Conservation (phyloP, 2,888 invertebrate species). For the Bombylius major region DNA sequence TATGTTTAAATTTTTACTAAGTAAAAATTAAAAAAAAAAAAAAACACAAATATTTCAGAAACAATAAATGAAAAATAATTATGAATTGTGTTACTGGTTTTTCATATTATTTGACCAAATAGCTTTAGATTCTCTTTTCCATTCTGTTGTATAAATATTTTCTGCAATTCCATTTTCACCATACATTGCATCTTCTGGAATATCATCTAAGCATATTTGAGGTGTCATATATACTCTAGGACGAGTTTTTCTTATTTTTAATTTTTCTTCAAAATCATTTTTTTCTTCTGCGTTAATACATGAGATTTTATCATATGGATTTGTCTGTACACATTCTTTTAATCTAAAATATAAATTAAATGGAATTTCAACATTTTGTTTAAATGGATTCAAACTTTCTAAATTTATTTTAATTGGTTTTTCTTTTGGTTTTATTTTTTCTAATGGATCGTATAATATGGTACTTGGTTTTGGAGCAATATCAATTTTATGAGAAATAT, state of each 20-base stretch:
- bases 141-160: conserved; percentile 17
- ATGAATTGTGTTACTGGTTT: too few relatives aligned
- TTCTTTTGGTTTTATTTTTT: not conserved
- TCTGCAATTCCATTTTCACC: conserved; percentile 11
- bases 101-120: not conserved
- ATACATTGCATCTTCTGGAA: conserved; percentile 15
- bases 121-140: conserved; percentile 14
- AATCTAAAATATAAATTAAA: conserved; percentile 13
- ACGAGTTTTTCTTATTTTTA: conserved; percentile 12
- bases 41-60: too few relatives aligned
- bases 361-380: conserved; percentile 12
- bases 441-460: not conserved
- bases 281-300: conserved; percentile 10
- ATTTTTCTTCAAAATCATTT: conserved; percentile 10
- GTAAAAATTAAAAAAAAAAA: too few relatives aligned
- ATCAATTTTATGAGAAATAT: not conserved
- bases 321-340: conserved; percentile 11
- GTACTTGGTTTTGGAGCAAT: not conserved
- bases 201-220: conserved; percentile 15
- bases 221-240: conserved; percentile 15
- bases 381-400: conserved; percentile 14
- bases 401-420: conserved; percentile 13
- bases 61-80: too few relatives aligned
- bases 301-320: conserved; percentile 13
- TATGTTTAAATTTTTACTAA: too few relatives aligned